These are phyloP conservation scores for Zaprionus taronus DNA, from an alignment of 1,140 invertebrate genomes.

Conservation along the genomic window DNA sequence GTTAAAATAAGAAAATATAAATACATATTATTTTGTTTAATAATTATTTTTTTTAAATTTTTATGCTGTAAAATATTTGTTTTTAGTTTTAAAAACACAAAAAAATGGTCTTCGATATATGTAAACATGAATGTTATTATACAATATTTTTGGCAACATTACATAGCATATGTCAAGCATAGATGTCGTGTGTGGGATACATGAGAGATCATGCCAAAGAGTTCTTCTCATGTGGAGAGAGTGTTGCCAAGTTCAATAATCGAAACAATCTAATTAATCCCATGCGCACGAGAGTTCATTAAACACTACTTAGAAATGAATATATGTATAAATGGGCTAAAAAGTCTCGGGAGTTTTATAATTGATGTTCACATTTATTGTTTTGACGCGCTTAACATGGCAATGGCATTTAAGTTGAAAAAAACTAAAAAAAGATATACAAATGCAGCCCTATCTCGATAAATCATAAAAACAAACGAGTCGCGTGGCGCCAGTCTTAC, in stretches of 20 bases:
- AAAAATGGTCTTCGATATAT: too few species aligned
- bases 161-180: background rate
- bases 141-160: too few species aligned
- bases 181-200: background rate
- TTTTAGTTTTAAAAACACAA: too few species aligned
- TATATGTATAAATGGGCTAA: background rate
- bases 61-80: background rate
- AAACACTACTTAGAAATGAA: constrained; percentile 1
- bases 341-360: background rate
- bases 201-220: background rate
- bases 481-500: background rate
- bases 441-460: background rate
- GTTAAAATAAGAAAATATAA: background rate
- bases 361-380: too few species aligned
- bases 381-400: too few species aligned
- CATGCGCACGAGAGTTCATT: constrained; percentile 2
- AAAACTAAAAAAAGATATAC: background rate
- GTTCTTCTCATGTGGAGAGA: background rate
- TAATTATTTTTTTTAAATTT: background rate
- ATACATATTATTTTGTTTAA: background rate
- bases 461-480: too few species aligned
- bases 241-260: constrained; percentile 2
- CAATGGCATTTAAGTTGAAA: background rate
- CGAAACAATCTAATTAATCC: constrained; percentile 4
- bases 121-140: too few species aligned